These are phyloP conservation scores for Oscheius sp. DNA, from an alignment of 1,140 invertebrate genomes.

Conservation along the genomic window DNA sequence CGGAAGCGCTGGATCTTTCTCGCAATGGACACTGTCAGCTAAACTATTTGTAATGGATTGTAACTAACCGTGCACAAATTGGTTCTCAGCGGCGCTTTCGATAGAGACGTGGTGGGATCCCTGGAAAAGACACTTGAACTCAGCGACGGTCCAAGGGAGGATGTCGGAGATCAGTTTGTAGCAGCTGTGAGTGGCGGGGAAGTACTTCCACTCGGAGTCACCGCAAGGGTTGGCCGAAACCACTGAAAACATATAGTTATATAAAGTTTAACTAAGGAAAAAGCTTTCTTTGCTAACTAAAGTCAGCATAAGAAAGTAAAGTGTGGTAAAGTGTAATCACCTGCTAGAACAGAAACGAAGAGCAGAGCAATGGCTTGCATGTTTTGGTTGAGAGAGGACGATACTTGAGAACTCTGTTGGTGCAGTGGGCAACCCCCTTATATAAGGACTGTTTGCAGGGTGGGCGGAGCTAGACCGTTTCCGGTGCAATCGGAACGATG, in stretches of 20 bases:
- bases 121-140: constrained; percentile 38
- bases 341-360: neutral
- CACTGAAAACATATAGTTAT: constrained; percentile 10
- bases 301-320: neutral
- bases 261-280: no score
- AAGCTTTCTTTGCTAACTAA: neutral
- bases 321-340: neutral
- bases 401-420: neutral
- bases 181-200: constrained; percentile 27
- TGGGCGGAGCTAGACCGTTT: constrained; percentile 1
- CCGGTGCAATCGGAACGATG: constrained; percentile 2
- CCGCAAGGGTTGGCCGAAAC: constrained; percentile 22
- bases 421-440: neutral
- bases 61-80: constrained; percentile 32
- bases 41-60: neutral
- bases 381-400: neutral
- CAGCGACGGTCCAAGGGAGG: constrained; percentile 34
- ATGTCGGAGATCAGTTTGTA: constrained; percentile 31
- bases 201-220: constrained; percentile 33
- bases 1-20: neutral
- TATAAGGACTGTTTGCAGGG: neutral
- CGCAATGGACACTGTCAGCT: neutral
- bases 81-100: constrained; percentile 30
- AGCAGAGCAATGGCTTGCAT: neutral
- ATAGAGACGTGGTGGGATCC: constrained; percentile 35